phyloP scores from a whole-genome alignment of 2,888 invertebrate genomes.

The Drosophila nr. medialis region DNA sequence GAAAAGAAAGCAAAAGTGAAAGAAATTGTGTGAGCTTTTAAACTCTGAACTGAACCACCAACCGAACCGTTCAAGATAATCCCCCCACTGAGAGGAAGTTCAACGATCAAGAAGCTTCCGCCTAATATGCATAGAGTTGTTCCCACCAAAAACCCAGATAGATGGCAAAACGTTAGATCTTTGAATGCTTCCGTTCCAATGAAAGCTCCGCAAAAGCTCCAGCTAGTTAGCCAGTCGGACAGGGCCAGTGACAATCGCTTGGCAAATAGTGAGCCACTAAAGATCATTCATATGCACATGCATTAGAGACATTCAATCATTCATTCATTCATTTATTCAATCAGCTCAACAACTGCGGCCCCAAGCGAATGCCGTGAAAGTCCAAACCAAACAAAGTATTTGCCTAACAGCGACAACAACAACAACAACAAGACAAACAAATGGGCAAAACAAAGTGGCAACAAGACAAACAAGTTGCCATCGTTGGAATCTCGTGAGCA shows the following conservation, averaged over 20 bases:
- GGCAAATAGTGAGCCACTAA: conserved; percentile 24
- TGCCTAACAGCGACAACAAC: conserved; percentile 32
- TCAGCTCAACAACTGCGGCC: conserved; percentile 17
- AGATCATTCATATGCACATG: conserved; percentile 29
- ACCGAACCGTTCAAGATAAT: neutral
- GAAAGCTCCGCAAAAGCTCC: conserved; percentile 23
- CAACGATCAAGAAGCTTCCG: conserved; percentile 23
- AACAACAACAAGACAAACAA: conserved; percentile 23
- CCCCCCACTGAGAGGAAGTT: conserved; percentile 30
- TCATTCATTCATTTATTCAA: conserved; percentile 41
- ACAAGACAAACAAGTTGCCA: conserved; percentile 29
- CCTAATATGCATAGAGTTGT: conserved; percentile 5
- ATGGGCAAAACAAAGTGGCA: conserved; percentile 11
- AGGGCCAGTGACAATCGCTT: conserved; percentile 7
- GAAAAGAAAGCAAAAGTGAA: conserved; percentile 61
- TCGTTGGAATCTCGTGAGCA: conserved; percentile 6
- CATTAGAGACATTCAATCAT: conserved; percentile 1
- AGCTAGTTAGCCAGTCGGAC: neutral
- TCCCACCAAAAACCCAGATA: conserved; percentile 2
- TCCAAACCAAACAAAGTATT: conserved; percentile 66
- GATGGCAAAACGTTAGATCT: neutral
- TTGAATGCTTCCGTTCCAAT: neutral
- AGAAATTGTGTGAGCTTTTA: conserved; percentile 31
- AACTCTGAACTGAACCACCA: conserved; percentile 15
- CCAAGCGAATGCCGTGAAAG: conserved; percentile 48